Conservation (phyloP, 2,113 vertebrate genomes). For the Hippocampus abdominalis region DNA sequence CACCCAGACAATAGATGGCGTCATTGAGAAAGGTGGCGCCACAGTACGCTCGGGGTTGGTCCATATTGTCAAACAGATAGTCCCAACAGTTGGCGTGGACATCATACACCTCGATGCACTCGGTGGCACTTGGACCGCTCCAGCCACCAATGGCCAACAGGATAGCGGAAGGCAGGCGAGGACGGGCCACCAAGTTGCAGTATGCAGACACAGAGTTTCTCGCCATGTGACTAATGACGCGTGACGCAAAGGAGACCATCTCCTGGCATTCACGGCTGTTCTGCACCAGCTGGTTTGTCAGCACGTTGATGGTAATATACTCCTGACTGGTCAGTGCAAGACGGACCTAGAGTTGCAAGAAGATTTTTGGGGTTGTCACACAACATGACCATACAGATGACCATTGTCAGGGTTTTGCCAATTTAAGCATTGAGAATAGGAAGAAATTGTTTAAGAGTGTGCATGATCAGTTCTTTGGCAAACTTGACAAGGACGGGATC, state of each 20-base stretch:
- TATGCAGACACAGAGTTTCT: rapidly evolving
- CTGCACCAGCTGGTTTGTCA: slow-evolving; percentile 18
- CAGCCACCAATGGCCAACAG: slow-evolving; percentile 46
- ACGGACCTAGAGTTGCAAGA: slow-evolving; percentile 27
- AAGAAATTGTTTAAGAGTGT: neutral
- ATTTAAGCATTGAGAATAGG: neutral
- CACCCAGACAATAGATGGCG: slow-evolving; percentile 42
- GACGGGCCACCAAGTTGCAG: neutral
- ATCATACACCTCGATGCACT: slow-evolving; percentile 20
- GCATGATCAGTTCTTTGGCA: no score
- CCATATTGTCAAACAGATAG: neutral
- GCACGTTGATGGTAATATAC: slow-evolving; percentile 2
- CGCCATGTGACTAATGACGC: rapidly evolving
- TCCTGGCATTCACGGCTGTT: neutral
- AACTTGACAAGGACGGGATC: no score
- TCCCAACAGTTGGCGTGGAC: slow-evolving; percentile 15
- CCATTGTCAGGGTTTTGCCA: neutral
- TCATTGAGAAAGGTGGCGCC: slow-evolving; percentile 26
- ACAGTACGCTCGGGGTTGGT: slow-evolving; percentile 27
- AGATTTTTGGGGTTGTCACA: neutral
- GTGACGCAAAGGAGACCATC: rapidly evolving
- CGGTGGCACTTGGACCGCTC: neutral
- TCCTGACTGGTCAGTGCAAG: neutral
- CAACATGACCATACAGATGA: neutral
- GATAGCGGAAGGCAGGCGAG: slow-evolving; percentile 39